Evolutionary conservation across 2,797 vertebrate species (phyloP).

Genomic region (Oreochromis mossambicus): DNA sequence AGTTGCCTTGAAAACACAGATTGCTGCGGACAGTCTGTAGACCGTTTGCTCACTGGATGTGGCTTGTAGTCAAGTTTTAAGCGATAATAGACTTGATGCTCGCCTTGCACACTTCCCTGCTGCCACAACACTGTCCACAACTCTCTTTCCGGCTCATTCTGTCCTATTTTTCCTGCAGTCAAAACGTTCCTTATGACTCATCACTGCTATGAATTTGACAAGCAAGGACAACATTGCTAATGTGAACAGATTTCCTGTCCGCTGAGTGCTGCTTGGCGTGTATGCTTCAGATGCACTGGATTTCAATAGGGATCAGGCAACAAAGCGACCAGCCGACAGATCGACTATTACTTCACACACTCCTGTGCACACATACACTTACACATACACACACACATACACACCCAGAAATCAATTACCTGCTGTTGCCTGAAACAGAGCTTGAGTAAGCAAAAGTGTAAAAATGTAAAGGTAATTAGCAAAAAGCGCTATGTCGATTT

Average conservation of each 20-base stretch:
- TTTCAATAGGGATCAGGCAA: constrained; percentile 20
- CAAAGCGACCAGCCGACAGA: not conserved
- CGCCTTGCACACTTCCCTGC: not conserved
- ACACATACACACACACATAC: not conserved
- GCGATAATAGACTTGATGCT: constrained; percentile 7
- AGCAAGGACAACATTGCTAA: constrained; percentile 12
- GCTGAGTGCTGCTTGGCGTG: not conserved
- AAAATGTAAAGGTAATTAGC: constrained; percentile 70
- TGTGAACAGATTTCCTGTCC: constrained; percentile 36
- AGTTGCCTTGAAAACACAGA: not conserved
- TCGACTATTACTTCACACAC: constrained; percentile 12
- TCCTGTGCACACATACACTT: not conserved
- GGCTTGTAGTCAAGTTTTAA: constrained; percentile 20
- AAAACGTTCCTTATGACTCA: not conserved
- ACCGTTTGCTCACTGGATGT: constrained; percentile 4
- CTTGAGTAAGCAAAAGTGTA: constrained; percentile 54
- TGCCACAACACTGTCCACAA: not conserved
- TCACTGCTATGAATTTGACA: not conserved
- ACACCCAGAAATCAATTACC: constrained; percentile 45
- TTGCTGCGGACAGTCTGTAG: not conserved
- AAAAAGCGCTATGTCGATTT: constrained; percentile 47
- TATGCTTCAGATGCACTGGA: constrained; percentile 8
- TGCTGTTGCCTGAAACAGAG: constrained; percentile 48
- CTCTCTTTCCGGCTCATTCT: not conserved
- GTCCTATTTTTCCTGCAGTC: not conserved